Evolutionary conservation across 1,140 invertebrate species (phyloP).

Genomic region (Diachasma alloeum): DNA sequence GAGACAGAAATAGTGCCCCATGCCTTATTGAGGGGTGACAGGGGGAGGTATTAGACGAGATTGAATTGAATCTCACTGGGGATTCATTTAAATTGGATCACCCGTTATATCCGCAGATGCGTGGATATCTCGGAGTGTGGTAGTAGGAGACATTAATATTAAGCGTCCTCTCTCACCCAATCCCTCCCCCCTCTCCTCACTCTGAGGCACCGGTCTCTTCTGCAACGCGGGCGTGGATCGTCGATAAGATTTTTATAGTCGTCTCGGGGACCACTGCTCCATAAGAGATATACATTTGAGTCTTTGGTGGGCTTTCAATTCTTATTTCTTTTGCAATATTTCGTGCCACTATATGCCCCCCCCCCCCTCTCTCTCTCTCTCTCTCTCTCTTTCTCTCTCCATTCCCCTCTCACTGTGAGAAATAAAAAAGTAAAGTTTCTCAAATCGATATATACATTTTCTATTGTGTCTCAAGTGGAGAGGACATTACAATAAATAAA

Average conservation of each 20-base stretch:
- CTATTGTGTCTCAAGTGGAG: slow-evolving; percentile 20
- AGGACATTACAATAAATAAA: slow-evolving; percentile 27
- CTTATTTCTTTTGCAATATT: neutral
- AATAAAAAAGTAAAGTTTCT: neutral
- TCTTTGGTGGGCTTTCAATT: slow-evolving; percentile 4
- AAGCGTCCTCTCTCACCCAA: slow-evolving; percentile 35
- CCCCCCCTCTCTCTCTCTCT: no score
- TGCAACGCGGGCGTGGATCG: slow-evolving; percentile 14
- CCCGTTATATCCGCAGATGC: slow-evolving; percentile 41
- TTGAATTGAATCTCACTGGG: slow-evolving; percentile 24
- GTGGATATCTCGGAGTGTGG: slow-evolving; percentile 41
- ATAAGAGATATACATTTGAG: neutral
- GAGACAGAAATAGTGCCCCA: neutral
- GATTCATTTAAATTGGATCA: slow-evolving; percentile 35
- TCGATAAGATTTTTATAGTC: slow-evolving; percentile 55
- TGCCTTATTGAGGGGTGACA: neutral
- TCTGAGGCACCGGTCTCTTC: slow-evolving; percentile 6
- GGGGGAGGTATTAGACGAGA: slow-evolving; percentile 13
- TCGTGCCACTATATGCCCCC: neutral
- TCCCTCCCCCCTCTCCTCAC: neutral
- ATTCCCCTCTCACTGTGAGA: neutral
- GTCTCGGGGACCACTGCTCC: slow-evolving; percentile 11
- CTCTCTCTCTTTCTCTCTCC: no score
- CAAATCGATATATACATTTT: neutral
- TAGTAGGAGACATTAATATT: slow-evolving; percentile 51